Percentiles rank a stretch among this genome's conserved stretches.
Conservation (phyloP, 2,888 invertebrate species). For the Lucinisca nassula region DNA sequence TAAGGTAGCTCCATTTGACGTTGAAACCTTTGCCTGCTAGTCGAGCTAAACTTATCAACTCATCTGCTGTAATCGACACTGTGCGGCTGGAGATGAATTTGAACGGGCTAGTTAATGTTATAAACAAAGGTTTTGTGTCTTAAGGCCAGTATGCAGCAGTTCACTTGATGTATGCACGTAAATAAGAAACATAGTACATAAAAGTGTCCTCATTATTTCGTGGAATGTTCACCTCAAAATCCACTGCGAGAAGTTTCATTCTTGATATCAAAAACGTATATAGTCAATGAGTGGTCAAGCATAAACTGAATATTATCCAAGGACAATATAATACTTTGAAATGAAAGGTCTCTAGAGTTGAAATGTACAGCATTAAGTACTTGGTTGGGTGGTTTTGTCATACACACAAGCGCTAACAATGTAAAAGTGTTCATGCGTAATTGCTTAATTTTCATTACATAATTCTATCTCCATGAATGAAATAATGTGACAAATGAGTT, state of each 20-base stretch:
- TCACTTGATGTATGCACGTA: background rate
- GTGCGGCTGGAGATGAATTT: background rate
- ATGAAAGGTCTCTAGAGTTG: background rate
- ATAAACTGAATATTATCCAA: conserved; percentile 11
- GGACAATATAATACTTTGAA: background rate
- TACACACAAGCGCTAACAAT: conserved; percentile 1
- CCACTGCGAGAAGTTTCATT: conserved; percentile 30
- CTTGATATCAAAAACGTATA: conserved; percentile 25
- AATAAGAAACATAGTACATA: background rate
- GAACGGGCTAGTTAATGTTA: background rate
- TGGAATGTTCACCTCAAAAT: conserved; percentile 24
- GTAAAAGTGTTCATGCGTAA: background rate
- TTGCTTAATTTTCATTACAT: background rate
- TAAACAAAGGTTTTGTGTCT: conserved; percentile 2
- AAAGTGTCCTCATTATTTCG: background rate
- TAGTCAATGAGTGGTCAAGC: conserved; percentile 3
- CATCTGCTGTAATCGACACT: background rate
- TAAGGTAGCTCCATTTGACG: conserved; percentile 6
- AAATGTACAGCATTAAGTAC: background rate
- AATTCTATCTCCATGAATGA: background rate
- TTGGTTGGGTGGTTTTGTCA: background rate
- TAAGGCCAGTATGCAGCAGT: background rate
- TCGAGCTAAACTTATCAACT: background rate
- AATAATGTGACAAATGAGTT: background rate
- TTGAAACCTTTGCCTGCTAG: background rate